These are phyloP conservation scores for Megastigmus dorsalis DNA, from an alignment of 2,888 invertebrate genomes.

Conservation along the genomic window DNA sequence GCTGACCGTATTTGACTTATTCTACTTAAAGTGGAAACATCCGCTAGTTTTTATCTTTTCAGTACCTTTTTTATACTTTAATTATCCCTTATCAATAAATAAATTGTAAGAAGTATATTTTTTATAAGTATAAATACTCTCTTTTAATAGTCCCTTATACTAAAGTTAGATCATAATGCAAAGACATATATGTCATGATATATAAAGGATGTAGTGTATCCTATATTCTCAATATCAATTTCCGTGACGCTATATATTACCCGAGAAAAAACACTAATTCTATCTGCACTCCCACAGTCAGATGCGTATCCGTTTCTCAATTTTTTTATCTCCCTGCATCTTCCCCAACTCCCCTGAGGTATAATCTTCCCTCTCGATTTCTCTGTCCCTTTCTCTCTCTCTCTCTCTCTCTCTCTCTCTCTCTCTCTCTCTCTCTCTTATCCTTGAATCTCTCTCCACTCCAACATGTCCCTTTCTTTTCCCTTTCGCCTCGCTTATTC, in stretches of 20 bases:
- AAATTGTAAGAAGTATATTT: too few relatives aligned
- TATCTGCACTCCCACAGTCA: background rate
- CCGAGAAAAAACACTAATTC: background rate
- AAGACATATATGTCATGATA: too few relatives aligned
- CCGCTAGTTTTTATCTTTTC: too few relatives aligned
- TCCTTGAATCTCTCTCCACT: background rate
- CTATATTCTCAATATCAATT: background rate
- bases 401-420: background rate
- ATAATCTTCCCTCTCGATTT: background rate
- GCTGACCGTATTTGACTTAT: too few relatives aligned
- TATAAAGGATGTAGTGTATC: too few relatives aligned
- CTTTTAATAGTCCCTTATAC: too few relatives aligned
- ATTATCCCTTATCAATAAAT: too few relatives aligned
- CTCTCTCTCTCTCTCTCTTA: background rate
- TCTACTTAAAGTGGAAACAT: too few relatives aligned
- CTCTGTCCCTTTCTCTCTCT: background rate
- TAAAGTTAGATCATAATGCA: too few relatives aligned
- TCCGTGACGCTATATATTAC: background rate
- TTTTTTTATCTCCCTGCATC: constrained; percentile 1
- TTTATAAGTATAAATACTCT: too few relatives aligned
- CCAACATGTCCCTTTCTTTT: background rate
- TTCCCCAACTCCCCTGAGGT: background rate
- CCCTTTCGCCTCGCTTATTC: constrained; percentile 25
- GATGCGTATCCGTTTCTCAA: background rate
- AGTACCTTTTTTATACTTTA: too few relatives aligned